Conservation (phyloP, 2,113 vertebrate species). For the Leptobrachium leishanense region DNA sequence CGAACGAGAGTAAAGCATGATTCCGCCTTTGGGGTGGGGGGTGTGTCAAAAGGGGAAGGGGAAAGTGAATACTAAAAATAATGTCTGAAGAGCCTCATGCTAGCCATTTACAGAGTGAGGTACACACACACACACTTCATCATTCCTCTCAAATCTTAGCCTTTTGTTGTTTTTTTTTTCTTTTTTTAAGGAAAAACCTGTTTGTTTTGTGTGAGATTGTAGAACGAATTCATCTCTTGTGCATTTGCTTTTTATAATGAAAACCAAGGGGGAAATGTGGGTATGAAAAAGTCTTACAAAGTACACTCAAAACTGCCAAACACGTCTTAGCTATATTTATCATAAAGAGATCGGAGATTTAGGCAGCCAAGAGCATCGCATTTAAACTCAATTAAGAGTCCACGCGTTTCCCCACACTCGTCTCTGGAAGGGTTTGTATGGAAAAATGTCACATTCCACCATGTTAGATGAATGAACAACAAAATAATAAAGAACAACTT, state of each 20-base stretch:
- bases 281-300: conserved; percentile 3
- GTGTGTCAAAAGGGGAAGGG: conserved; percentile 47
- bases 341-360: neutral
- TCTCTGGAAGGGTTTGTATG: conserved; percentile 21
- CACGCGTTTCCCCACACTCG: neutral
- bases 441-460: conserved; percentile 11
- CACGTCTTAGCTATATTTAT: conserved; percentile 24
- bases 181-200: conserved; percentile 62
- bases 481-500: conserved; percentile 9
- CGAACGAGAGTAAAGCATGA: conserved; percentile 89
- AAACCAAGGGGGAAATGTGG: conserved; percentile 26
- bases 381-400: neutral
- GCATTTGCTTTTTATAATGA: conserved; percentile 76
- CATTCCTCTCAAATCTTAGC: conserved; percentile 88
- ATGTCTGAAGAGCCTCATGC: conserved; percentile 69
- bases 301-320: neutral
- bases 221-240: conserved; percentile 74
- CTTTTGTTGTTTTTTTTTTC: conserved; percentile 71
- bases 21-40: conserved; percentile 45
- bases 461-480: conserved; percentile 17
- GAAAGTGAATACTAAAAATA: conserved; percentile 53
- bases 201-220: conserved; percentile 61
- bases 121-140: conserved; percentile 67
- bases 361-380: neutral
- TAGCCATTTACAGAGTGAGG: conserved; percentile 61